These are phyloP conservation scores for Andrena haemorrhoa DNA, from an alignment of 2,888 invertebrate species.

Conservation along the genomic window DNA sequence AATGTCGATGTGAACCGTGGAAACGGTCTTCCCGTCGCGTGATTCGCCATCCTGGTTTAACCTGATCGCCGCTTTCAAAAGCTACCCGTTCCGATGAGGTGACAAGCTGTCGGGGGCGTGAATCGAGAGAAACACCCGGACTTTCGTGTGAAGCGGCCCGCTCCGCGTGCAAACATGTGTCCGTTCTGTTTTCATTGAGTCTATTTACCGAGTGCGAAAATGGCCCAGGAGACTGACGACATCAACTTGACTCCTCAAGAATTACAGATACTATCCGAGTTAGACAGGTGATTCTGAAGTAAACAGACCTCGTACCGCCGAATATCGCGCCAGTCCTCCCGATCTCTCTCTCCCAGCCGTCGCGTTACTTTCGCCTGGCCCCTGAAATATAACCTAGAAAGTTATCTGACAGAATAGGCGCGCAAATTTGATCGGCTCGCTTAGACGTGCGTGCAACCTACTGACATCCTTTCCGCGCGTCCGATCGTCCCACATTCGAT, in stretches of 20 bases:
- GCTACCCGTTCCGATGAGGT: slow-evolving; percentile 66
- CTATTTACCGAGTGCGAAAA: slow-evolving; percentile 70
- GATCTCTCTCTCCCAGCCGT: background rate
- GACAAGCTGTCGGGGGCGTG: slow-evolving; percentile 60
- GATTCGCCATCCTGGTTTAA: slow-evolving; percentile 74
- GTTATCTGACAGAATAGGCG: slow-evolving; percentile 74
- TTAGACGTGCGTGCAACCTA: slow-evolving; percentile 74
- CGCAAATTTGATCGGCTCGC: slow-evolving; percentile 65
- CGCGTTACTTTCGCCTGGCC: slow-evolving; percentile 16
- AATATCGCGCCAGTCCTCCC: background rate
- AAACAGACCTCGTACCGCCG: slow-evolving; percentile 15
- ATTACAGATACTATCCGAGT: slow-evolving; percentile 93
- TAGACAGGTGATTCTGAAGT: slow-evolving; percentile 90
- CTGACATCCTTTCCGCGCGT: slow-evolving; percentile 78
- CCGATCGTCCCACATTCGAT: slow-evolving; percentile 64
- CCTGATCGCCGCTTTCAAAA: slow-evolving; percentile 70
- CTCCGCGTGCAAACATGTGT: slow-evolving; percentile 68
- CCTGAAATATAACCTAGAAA: slow-evolving; percentile 69
- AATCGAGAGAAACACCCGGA: slow-evolving; percentile 46
- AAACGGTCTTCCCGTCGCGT: slow-evolving; percentile 76
- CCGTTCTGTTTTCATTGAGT: slow-evolving; percentile 66
- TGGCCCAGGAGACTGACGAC: slow-evolving; percentile 88
- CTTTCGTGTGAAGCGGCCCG: slow-evolving; percentile 50
- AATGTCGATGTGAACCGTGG: slow-evolving; percentile 55
- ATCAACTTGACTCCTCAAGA: slow-evolving; percentile 93